These are phyloP conservation scores for Parasteatoda lunata DNA, from an alignment of 2,888 invertebrate species.

Conservation along the genomic window DNA sequence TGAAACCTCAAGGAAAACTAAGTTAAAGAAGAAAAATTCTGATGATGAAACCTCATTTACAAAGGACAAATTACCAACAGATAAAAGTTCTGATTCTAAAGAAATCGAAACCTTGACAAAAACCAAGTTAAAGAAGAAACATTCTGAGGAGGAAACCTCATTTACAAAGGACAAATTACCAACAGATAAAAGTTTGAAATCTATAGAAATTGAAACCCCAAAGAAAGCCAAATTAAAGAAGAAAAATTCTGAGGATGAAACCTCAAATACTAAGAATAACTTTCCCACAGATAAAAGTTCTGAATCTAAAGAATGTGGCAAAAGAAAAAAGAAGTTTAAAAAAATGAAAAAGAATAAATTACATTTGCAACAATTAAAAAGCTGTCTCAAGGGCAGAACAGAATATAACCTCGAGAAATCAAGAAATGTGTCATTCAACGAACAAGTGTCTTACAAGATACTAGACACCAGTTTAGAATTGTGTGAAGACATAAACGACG, in stretches of 20 bases:
- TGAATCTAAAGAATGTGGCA: neutral
- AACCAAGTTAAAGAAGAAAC: no score
- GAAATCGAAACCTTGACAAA: no score
- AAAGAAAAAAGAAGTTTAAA: slow-evolving; percentile 5
- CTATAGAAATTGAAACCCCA: neutral
- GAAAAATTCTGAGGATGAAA: neutral
- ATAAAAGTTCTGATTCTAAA: no score
- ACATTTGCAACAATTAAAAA: slow-evolving; percentile 8
- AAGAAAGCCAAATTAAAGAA: neutral
- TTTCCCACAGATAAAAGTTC: neutral
- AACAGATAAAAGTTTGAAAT: neutral
- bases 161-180: no score
- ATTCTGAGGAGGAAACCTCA: no score
- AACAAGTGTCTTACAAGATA: slow-evolving; percentile 11
- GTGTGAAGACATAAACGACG: neutral
- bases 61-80: no score
- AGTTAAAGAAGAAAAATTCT: no score
- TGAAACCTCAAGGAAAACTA: no score
- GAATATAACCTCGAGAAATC: neutral
- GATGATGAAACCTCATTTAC: no score
- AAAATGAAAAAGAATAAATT: neutral
- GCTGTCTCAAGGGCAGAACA: neutral
- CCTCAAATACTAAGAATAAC: neutral
- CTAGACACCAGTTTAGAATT: neutral
- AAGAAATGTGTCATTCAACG: slow-evolving; percentile 34